Evolutionary conservation across 2,113 vertebrate genomes (phyloP), one percentile per base, ranked within the genome.

Genomic region (Ciconia stormi): DNA sequence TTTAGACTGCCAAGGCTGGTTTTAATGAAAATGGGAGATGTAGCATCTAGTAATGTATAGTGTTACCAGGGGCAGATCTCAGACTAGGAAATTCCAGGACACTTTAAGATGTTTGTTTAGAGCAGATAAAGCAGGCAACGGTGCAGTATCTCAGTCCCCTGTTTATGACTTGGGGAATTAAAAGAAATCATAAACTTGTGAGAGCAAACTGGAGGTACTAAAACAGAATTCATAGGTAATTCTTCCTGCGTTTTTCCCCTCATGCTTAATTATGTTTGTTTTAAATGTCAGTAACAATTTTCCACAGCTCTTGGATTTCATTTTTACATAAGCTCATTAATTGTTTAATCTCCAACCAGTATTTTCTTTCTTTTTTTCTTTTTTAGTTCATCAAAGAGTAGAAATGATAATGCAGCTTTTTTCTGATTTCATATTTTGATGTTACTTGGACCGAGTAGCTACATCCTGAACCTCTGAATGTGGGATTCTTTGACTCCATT

Each of bases 211-310:
- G 38, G 65, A 85, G 25, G 27, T 56, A 77, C 52, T 94, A 55
- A 91, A 74, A 6, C 46, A 47, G 38, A 93, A 78, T 34, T n/a
- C 6, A 1, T 69, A 83, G 44, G 27, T 55, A 34, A 40, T 59
- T 62, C 10, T 26, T 50, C 38, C 85, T 61, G 32, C 34, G 6
- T 83, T 89, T 96, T 74, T 2, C 40, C 36, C 36, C 46, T 83
- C 16, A 2, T 88, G 49, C 53, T 89, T 93, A 93, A 85, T 89
- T 94, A 38, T 92, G 19, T 95, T 95, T 94, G 47, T 74, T 96
- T 96, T 87, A 93, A 81, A 91, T 78, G 62, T 71, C 67, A 59
- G 32, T 90, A 89, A 84, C 23, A 47, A 11, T 86, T 95, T 96
- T 86, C 49, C 67, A 65, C 56, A 69, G 87, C 38, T 91, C 59